A percentile compares a stretch with the other conserved stretches of the same genome.
phyloP scores from a whole-genome alignment of 2,113 vertebrate genomes.

The Gambusia holbrooki region DNA sequence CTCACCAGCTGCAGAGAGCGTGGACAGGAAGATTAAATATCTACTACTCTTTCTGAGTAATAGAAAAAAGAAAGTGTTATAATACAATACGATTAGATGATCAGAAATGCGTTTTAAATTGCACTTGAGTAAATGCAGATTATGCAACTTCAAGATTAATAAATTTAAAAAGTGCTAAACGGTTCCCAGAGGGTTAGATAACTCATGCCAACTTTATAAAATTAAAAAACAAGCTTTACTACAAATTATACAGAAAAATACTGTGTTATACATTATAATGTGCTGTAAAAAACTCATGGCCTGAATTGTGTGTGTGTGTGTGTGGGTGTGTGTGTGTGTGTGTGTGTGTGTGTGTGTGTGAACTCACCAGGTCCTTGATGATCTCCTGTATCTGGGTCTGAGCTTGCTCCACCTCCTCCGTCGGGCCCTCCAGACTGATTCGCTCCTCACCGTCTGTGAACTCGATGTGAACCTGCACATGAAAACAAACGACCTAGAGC shows the following conservation, averaged over 20 bases:
- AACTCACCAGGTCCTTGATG: constrained; percentile 81
- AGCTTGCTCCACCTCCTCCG: constrained; percentile 81
- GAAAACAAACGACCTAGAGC: not conserved
- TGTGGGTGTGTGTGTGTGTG: no score
- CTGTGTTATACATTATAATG: no score
- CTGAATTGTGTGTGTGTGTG: no score
- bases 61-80: not conserved
- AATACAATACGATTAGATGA: no score
- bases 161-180: no score
- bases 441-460: constrained; percentile 85
- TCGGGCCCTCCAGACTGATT: constrained; percentile 83
- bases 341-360: not conserved
- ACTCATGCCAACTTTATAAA: no score
- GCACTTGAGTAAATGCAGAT: not conserved
- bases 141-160: no score
- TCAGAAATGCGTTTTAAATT: not conserved
- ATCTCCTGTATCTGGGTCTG: constrained; percentile 83
- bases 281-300: not conserved
- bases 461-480: constrained; percentile 81
- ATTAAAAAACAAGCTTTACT: no score
- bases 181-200: no score
- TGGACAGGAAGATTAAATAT: not conserved
- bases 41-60: not conserved
- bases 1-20: constrained; percentile 75
- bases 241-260: no score